Base-by-base conservation (phyloP, 2,888 invertebrate species). In the Exocentrus adspersus region DNA sequence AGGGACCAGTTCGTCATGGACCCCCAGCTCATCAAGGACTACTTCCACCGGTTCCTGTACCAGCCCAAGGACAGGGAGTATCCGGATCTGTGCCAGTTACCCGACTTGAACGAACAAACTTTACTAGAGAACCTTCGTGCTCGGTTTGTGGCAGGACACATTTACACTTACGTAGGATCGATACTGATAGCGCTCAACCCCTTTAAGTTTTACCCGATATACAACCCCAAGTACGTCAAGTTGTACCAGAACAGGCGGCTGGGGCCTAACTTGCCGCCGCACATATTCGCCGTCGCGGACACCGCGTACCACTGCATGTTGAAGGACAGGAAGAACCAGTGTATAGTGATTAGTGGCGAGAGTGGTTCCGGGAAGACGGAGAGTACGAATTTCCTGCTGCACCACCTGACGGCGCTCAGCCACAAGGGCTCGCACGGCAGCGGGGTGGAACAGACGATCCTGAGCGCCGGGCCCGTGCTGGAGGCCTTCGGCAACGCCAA, bases 401-500 rank as follows among this genome's bases (percentile, higher is more conserved):
- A 97, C 82, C 97, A 97, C 83, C 85, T 98, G 77, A 97, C 97
- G 0, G 96, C 97, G 6, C 87, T 97, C 60, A 95, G 94, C 81
- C 97, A 97, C 83, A 97, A 97, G 80, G 95, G 96, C 57, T 93
- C 92, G 41, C 93, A 94, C 78, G 96, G 95, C 14, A 94, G 94
- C 79, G 96, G 96, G n/a, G 95, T 97, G 1, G 97, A 98, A 82
- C 97, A 97, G 84, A 97, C 96, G 10, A 95, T 98, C 77, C 86
- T 97, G 54, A 95, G 95, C 79, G 97, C 97, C 24, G 97, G 97
- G 7, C 97, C 97, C 1, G 97, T 97, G 45, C 85, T 98, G 48
- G 97, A 97, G 87, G 97, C 97, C 4, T 98, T 98, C 83, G 98
- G 98, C n/a, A 98, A 98, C 85, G 97, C 98, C 0, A 97, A 97